A percentile compares a stretch with the other conserved stretches of the same genome.
Evolutionary conservation across 2,888 invertebrate species (phyloP).

Genomic region (Drosophila diplacantha): DNA sequence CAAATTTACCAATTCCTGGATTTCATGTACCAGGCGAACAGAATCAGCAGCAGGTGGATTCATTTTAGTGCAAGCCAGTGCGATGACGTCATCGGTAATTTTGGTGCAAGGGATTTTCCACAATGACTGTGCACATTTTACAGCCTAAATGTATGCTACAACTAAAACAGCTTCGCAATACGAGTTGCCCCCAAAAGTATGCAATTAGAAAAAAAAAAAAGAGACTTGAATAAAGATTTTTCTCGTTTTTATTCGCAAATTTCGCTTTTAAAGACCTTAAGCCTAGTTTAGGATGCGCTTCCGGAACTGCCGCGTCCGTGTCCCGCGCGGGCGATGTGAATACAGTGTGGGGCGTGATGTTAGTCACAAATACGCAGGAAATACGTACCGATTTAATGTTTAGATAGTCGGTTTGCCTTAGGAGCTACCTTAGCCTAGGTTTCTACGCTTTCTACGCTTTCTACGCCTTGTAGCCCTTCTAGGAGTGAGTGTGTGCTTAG

Average conservation of each 20-base stretch:
- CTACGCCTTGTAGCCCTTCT: neutral
- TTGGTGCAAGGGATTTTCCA: no score
- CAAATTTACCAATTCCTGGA: no score
- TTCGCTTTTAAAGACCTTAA: conserved; percentile 1
- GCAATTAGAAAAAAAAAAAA: no score
- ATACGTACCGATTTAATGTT: conserved; percentile 16
- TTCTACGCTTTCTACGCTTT: neutral
- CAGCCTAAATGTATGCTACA: no score
- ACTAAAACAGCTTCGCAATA: no score
- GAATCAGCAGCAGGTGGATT: no score
- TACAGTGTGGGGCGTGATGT: conserved; percentile 10
- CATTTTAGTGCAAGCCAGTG: no score
- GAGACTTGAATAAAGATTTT: neutral
- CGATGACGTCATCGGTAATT: no score
- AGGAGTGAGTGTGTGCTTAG: conserved; percentile 9
- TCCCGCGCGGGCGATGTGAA: neutral
- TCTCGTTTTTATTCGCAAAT: conserved; percentile 3
- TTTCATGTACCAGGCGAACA: no score
- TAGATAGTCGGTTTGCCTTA: conserved; percentile 25
- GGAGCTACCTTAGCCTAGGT: neutral
- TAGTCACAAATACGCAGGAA: conserved; percentile 21
- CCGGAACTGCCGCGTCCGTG: neutral
- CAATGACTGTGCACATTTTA: no score
- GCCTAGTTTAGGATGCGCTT: conserved; percentile 18
- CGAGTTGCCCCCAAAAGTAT: no score